Evolutionary conservation across 2,797 vertebrate genomes (phyloP).

Genomic region (Hybognathus amarus): DNA sequence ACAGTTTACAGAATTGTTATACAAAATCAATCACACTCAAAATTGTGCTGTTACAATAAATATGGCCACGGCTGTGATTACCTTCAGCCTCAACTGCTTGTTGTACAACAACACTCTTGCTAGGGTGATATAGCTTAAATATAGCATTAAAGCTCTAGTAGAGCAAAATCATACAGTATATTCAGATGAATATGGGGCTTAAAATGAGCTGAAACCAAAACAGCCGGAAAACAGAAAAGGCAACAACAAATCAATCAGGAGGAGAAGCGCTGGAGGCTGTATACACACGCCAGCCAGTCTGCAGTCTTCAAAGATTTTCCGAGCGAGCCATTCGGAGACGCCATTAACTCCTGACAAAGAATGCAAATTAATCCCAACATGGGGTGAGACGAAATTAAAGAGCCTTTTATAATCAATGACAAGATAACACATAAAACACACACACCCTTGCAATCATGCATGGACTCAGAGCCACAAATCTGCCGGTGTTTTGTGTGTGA

Average conservation of each 20-base stretch:
- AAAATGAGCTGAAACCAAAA: conserved; percentile 72
- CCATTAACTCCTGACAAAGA: conserved; percentile 99
- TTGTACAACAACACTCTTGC: background rate
- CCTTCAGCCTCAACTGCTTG: background rate
- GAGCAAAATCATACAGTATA: conserved; percentile 48
- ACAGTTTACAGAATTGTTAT: background rate
- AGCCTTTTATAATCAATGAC: conserved; percentile 98
- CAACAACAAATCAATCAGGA: conserved; percentile 91
- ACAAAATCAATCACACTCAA: background rate
- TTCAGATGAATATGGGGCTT: conserved; percentile 65
- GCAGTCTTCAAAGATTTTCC: conserved; percentile 99
- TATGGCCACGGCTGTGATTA: conserved; percentile 11
- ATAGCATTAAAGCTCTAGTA: conserved; percentile 39
- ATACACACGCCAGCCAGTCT: conserved; percentile 98
- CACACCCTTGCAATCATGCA: conserved; percentile 14
- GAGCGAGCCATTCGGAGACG: conserved; percentile 92
- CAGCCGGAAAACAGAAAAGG: conserved; percentile 67
- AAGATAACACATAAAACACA: conserved; percentile 81
- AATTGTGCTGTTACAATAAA: background rate
- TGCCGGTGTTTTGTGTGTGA: no score
- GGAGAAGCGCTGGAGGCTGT: conserved; percentile 95
- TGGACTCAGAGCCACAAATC: no score
- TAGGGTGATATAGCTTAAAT: background rate
- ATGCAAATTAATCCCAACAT: conserved; percentile 99
- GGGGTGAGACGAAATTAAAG: conserved; percentile 99